Conservation (phyloP, 2,797 vertebrate species). For the Oreochromis grahami region DNA sequence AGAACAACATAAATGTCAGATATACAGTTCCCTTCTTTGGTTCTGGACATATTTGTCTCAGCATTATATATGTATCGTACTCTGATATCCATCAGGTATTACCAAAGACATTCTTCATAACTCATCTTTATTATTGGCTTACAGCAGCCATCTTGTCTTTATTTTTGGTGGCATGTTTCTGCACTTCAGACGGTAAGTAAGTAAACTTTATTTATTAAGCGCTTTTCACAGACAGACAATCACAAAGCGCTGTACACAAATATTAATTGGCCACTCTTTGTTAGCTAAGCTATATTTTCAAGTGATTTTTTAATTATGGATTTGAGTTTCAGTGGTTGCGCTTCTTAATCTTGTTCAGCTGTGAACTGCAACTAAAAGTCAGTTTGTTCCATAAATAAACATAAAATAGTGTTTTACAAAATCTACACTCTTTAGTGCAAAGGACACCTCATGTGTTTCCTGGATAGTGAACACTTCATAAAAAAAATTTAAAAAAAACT, state of each 20-base stretch:
- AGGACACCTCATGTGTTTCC: rapidly evolving
- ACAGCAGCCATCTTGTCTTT: neutral
- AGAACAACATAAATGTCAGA: slow-evolving; percentile 37
- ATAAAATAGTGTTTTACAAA: neutral
- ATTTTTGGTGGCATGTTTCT: neutral
- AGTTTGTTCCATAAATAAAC: neutral
- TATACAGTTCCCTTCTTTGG: neutral
- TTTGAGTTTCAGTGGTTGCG: neutral
- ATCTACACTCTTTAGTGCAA: neutral
- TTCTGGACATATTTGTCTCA: slow-evolving; percentile 1
- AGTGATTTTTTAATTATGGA: neutral
- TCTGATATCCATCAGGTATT: neutral
- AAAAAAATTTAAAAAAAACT: neutral
- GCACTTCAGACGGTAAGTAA: neutral
- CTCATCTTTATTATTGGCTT: neutral
- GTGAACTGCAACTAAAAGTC: neutral
- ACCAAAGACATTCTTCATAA: neutral
- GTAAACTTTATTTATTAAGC: too few relatives aligned
- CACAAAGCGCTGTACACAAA: too few relatives aligned
- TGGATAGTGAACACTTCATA: neutral
- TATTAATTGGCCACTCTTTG: neutral
- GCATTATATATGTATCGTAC: neutral
- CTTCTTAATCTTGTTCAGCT: neutral
- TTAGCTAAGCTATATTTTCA: neutral
- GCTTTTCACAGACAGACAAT: too few relatives aligned